Evolutionary conservation across 2,888 invertebrate genomes (phyloP), one percentile per base, ranked within the genome.

Genomic region (Antheraea yamamai): DNA sequence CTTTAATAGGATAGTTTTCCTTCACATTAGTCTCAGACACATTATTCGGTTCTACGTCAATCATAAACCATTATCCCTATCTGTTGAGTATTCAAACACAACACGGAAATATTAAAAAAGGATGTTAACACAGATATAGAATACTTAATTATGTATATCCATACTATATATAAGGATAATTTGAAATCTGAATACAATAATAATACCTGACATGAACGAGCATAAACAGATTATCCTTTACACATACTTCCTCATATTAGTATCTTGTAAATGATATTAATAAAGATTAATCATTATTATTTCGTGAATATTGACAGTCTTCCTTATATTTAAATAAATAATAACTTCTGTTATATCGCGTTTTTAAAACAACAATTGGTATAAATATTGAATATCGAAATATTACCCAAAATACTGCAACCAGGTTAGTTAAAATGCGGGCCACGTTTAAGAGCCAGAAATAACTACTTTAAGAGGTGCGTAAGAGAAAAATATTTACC

Each of bases 141-240:
- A 61, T 61, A 58, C 4, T 55, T 55, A 55, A 55, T 61, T 3
- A 26, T 66, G 8, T 26, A 14, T 64, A 64, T 14, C 16, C 23
- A 64, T 64, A 26, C 23, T 64, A 66, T 66, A 66, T 4, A 30
- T 30, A 4, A 23, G 64, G 26, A 66, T 12, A 30, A 16, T 26
- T 66, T 66, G 47, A 47, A 47, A 47, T 47, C 47, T 66, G 64
- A 66, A 26, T 66, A 66, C 30, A 66, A 66, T 66, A 26, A 61
- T 61, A 61, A 3, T 61, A 23, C 23, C 61, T 61, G 23, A 61
- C 61, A 58, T 23, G 14, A 30, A 66, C 6, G 26, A 26, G 23
- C 2, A 16, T 30, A 16, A 66, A 66, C 16, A 30, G 26, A 30
- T 66, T 66, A 16, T 26, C 64, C 26, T 26, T 64, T 23, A 16